Percentiles rank a stretch among this genome's conserved stretches.
These are phyloP conservation scores for Pachliopta kotzebuea DNA, from an alignment of 2,888 invertebrate species.

Conservation along the genomic window DNA sequence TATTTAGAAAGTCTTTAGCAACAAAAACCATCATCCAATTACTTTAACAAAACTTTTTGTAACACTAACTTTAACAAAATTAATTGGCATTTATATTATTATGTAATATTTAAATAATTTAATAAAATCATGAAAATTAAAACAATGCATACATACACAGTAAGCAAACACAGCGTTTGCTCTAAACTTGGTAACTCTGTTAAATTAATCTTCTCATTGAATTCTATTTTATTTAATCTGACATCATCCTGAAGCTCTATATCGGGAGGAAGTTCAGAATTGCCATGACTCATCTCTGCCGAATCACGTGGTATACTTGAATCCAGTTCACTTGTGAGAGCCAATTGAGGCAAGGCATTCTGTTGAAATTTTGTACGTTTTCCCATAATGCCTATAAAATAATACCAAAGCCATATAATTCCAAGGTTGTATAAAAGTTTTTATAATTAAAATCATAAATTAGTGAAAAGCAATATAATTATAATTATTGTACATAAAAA, in stretches of 20 bases:
- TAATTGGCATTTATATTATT: no score
- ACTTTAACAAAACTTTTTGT: no score
- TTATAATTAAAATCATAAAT: no score
- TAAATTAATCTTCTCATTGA: slow-evolving; percentile 75
- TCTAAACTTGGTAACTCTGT: slow-evolving; percentile 85
- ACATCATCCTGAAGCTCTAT: slow-evolving; percentile 92
- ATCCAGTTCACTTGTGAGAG: slow-evolving; percentile 82
- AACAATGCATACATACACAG: slow-evolving; percentile 80
- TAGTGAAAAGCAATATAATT: no score
- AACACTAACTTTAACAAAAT: no score
- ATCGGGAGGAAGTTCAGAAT: slow-evolving; percentile 81
- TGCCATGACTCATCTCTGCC: slow-evolving; percentile 72
- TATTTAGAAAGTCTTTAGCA: no score
- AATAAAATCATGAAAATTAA: no score
- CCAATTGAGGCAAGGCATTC: slow-evolving; percentile 90
- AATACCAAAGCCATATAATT: no score
- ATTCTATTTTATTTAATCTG: slow-evolving; percentile 88
- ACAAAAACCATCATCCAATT: no score
- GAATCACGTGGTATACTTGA: slow-evolving; percentile 62
- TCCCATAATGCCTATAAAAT: slow-evolving; percentile 86
- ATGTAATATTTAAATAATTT: no score
- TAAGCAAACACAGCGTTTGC: slow-evolving; percentile 89
- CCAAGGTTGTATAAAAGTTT: no score
- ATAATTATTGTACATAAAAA: no score
- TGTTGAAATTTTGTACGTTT: slow-evolving; percentile 95